Evolutionary conservation across 2,888 invertebrate genomes (phyloP).

Genomic region (Dione vanillae): DNA sequence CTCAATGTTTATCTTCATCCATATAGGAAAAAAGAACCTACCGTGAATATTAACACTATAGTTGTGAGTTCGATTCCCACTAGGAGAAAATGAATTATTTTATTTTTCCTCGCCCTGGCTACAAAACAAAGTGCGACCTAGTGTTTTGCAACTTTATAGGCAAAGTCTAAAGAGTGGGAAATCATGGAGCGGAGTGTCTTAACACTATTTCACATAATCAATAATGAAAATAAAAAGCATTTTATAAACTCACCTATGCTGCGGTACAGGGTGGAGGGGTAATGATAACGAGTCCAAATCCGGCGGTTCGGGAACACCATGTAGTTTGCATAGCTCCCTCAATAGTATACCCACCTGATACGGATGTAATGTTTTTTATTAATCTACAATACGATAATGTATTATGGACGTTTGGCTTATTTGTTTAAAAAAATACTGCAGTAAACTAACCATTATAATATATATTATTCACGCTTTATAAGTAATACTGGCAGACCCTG

Average conservation of each 20-base stretch:
- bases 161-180: no score
- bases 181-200: no score
- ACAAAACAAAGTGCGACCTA: no score
- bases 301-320: constrained; percentile 95
- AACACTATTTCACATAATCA: no score
- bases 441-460: background rate
- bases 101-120: no score
- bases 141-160: no score
- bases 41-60: no score
- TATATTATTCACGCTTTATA: background rate
- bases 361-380: constrained; percentile 50
- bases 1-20: no score
- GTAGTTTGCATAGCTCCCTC: constrained; percentile 95
- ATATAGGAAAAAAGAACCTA: no score
- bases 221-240: background rate
- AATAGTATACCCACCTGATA: constrained; percentile 93
- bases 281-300: constrained; percentile 93
- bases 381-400: constrained; percentile 19
- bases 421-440: background rate
- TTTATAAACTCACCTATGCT: constrained; percentile 65
- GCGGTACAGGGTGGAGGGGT: constrained; percentile 80
- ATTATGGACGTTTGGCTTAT: background rate
- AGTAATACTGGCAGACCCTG: background rate
- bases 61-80: no score
- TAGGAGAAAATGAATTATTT: no score